Evolutionary conservation across 1,140 invertebrate genomes (phyloP).

Genomic region (Pomacea maculata): DNA sequence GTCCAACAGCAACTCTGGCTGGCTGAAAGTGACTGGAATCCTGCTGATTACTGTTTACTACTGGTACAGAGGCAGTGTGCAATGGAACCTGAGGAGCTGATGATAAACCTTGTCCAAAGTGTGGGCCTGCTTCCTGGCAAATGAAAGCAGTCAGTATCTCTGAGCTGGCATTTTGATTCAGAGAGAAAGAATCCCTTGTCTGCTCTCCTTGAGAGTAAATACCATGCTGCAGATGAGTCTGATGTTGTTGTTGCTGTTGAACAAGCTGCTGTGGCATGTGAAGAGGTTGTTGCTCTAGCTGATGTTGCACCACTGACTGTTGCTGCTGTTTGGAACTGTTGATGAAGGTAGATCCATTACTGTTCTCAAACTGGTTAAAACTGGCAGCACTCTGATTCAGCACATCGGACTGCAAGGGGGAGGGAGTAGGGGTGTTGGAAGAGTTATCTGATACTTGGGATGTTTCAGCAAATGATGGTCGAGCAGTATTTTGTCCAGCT

Average conservation of each 20-base stretch:
- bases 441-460: too few relatives aligned
- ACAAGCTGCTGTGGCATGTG: constrained; percentile 8
- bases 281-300: constrained; percentile 14
- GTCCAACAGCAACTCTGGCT: background rate
- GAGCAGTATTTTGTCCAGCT: too few relatives aligned
- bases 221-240: background rate
- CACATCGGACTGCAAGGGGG: too few relatives aligned
- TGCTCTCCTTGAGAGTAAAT: too few relatives aligned
- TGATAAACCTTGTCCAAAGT: background rate
- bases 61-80: background rate
- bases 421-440: too few relatives aligned
- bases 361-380: constrained; percentile 9
- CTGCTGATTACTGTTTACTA: background rate
- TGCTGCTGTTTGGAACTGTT: constrained; percentile 10
- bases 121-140: background rate
- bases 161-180: too few relatives aligned
- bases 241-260: constrained; percentile 19
- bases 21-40: background rate
- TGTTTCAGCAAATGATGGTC: too few relatives aligned
- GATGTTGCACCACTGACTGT: constrained; percentile 16
- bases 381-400: background rate
- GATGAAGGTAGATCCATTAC: background rate
- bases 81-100: background rate
- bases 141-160: too few relatives aligned
- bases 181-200: too few relatives aligned